Base-by-base conservation (phyloP, 2,113 vertebrate genomes). In the Scolopax mira region DNA sequence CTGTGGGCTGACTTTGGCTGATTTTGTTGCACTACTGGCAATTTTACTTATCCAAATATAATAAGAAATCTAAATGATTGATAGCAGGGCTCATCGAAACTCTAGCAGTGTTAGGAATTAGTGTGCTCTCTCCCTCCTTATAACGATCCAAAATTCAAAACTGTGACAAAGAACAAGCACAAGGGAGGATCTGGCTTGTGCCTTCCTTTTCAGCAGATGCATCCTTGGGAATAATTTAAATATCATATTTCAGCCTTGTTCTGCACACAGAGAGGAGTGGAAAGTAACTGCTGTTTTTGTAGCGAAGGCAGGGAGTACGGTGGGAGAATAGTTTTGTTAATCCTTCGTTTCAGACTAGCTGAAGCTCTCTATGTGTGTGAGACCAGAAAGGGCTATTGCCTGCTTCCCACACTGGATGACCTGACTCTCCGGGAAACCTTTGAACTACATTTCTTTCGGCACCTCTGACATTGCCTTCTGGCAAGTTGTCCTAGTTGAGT, bases 201-300 rank as follows among this genome's bases (percentile, higher is more conserved):
- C 93, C 93, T 97, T 89, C 71, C 93, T 93, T 97, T 97, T 97
- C 96, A 97, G 93, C 93, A 97, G 97, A 97, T 82, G 79, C 67
- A 87, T 97, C 96, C 95, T 98, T 97, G 97, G 96, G 97, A 97
- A 97, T 98, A 97, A 97, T 97, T 97, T 97, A 97, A 94, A 96
- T 97, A 98, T 98, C 97, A 41, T 90, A 88, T 98, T 98, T 98
- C 97, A 98, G 95, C 79, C 90, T 96, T 95, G 81, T 97, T 97
- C 97, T 97, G 97, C 80, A 91, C 95, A 97, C 92, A 96, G 95
- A 97, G 89, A 31, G 37, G 75, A 97, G 72, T 91, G 93, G 85
- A 82, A 96, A 95, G 94, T 92, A 97, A 96, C 93, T 91, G 95
- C 88, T 84, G 94, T 62, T 96, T 98, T 97, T 97, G 83, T 95